A percentile compares a stretch with the other conserved stretches of the same genome.
Evolutionary conservation across 1,140 invertebrate species (phyloP).

Genomic region (Eufriesea mexicana): DNA sequence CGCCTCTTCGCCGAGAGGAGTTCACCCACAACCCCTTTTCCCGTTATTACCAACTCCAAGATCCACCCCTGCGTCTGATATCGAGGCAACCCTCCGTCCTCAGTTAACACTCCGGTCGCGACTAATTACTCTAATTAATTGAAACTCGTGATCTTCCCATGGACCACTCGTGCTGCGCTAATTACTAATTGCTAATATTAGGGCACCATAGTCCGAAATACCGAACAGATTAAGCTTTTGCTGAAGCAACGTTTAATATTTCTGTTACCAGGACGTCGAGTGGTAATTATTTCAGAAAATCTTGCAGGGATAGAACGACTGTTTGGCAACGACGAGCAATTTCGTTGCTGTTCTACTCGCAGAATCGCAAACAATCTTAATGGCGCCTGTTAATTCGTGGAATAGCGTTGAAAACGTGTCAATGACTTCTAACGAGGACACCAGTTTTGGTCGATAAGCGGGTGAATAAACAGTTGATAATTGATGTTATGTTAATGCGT

Average conservation of each 20-base stretch:
- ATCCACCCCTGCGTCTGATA: conserved; percentile 67
- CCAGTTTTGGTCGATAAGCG: too few species aligned
- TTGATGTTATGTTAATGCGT: too few species aligned
- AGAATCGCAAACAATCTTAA: too few species aligned
- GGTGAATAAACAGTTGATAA: too few species aligned
- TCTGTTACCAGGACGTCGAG: not conserved
- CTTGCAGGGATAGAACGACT: too few species aligned
- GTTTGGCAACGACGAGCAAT: not conserved
- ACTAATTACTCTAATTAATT: conserved; percentile 81
- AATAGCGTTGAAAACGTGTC: not conserved
- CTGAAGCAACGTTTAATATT: conserved; percentile 1
- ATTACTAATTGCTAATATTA: conserved; percentile 75
- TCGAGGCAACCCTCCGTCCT: conserved; percentile 72
- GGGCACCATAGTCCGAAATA: conserved; percentile 1
- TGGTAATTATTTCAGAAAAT: conserved; percentile 24
- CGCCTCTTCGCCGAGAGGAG: conserved; percentile 66
- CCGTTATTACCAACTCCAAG: conserved; percentile 68
- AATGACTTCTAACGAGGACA: not conserved
- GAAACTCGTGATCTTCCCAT: conserved; percentile 69
- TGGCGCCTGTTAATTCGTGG: not conserved
- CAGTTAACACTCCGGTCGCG: conserved; percentile 79
- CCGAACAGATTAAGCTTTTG: conserved; percentile 11
- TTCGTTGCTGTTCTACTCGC: not conserved
- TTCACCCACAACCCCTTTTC: conserved; percentile 66
- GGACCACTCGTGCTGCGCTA: conserved; percentile 64